phyloP scores from a whole-genome alignment of 2,113 vertebrate genomes.

The Tapirus terrestris region DNA sequence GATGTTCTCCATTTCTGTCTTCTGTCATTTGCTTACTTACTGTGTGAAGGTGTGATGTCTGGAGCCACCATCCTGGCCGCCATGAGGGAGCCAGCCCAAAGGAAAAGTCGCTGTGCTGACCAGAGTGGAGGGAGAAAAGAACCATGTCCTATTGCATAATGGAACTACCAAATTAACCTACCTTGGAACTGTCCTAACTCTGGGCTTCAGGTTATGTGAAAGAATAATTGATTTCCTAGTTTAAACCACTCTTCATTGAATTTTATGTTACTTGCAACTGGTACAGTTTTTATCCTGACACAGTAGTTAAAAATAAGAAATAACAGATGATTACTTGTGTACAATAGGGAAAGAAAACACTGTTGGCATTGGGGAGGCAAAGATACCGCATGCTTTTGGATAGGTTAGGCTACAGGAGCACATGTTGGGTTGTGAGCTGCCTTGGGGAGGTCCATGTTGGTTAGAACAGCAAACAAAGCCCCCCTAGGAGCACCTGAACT shows the following conservation, averaged over 20 bases:
- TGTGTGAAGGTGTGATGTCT: background rate
- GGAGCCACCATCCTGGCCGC: background rate
- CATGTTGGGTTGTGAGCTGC: background rate
- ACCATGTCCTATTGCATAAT: background rate
- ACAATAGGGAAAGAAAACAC: background rate
- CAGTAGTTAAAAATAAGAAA: background rate
- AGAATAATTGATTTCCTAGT: background rate
- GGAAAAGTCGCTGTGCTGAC: background rate
- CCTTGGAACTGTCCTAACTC: background rate
- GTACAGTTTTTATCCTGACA: background rate
- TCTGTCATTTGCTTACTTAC: background rate
- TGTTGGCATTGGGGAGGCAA: background rate
- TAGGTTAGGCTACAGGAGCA: background rate
- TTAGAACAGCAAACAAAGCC: background rate
- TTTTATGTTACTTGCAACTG: background rate
- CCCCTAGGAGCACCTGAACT: background rate
- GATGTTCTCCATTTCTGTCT: background rate
- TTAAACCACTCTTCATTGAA: background rate
- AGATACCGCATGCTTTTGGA: background rate
- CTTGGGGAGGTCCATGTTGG: background rate
- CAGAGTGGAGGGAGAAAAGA: background rate
- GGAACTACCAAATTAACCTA: background rate
- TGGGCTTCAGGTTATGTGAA: background rate
- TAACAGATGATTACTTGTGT: background rate
- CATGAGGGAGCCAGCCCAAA: background rate